Percentiles rank a stretch among this genome's conserved stretches.
Conservation (phyloP, 1,140 invertebrate genomes). For the Drosophila rufa region DNA sequence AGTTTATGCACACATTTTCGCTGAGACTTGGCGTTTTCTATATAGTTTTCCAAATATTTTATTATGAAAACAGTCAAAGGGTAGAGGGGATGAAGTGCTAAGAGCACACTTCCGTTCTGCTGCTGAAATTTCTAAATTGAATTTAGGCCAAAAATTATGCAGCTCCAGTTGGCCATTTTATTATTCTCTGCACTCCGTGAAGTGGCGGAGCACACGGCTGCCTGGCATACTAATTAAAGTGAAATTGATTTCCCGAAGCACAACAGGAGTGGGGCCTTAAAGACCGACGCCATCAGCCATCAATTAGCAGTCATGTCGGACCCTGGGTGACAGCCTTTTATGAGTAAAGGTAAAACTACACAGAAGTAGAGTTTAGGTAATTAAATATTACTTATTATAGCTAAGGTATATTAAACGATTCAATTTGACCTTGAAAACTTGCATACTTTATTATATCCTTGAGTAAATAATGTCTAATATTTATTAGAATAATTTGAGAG, state of each 20-base stretch:
- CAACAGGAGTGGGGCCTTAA: not conserved
- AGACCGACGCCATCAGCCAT: constrained; percentile 8
- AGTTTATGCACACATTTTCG: constrained; percentile 56
- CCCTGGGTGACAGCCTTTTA: not conserved
- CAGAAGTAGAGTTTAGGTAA: not conserved
- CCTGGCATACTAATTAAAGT: constrained; percentile 69
- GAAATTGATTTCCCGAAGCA: constrained; percentile 59
- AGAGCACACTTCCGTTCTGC: constrained; percentile 26
- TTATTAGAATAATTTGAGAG: not conserved
- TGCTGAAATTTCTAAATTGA: constrained; percentile 72
- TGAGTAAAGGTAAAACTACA: not conserved
- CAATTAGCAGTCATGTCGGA: constrained; percentile 26
- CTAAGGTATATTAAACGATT: too few species aligned
- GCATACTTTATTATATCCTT: too few species aligned
- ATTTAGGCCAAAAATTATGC: constrained; percentile 77
- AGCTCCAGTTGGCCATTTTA: constrained; percentile 22
- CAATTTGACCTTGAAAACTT: too few species aligned
- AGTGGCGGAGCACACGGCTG: constrained; percentile 29
- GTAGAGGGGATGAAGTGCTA: constrained; percentile 12
- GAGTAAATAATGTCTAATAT: not conserved
- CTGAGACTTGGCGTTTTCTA: constrained; percentile 11
- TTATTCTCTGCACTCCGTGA: constrained; percentile 33
- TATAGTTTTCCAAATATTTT: constrained; percentile 35
- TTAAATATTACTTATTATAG: not conserved
- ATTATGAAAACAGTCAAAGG: constrained; percentile 20